Percentiles rank a stretch among this genome's conserved stretches.
Evolutionary conservation across 2,888 invertebrate genomes (phyloP).

Genomic region (Pyrgus malvae): DNA sequence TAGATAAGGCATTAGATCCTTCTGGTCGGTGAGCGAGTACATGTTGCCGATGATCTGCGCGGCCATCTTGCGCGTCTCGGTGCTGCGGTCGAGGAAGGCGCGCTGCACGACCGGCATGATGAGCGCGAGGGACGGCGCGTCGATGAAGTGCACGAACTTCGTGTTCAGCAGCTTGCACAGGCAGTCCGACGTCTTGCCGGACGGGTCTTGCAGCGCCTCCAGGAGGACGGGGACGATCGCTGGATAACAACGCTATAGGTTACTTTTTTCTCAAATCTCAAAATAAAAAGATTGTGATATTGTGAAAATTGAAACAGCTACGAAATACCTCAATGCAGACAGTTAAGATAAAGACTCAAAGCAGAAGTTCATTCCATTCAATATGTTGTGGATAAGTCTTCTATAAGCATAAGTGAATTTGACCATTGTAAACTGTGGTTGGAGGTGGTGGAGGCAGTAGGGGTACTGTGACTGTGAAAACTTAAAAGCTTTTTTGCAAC

Average conservation of each 20-base stretch:
- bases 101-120: conserved; percentile 99
- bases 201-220: conserved; percentile 97
- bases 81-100: conserved; percentile 98
- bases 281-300: no score
- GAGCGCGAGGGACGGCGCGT: conserved; percentile 98
- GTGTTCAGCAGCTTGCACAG: conserved; percentile 97
- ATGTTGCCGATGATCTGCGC: conserved; percentile 99
- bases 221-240: conserved; percentile 93
- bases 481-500: no score
- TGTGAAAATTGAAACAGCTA: no score
- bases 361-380: no score
- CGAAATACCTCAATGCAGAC: no score
- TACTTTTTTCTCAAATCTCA: no score
- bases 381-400: no score
- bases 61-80: conserved; percentile 99
- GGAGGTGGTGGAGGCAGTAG: no score
- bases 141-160: conserved; percentile 99
- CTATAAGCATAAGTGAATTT: no score
- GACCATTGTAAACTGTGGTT: no score
- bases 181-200: conserved; percentile 95
- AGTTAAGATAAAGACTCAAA: no score
- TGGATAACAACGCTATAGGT: conserved; percentile 49
- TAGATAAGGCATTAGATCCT: conserved; percentile 97
- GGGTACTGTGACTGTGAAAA: no score
- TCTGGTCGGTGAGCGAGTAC: conserved; percentile 99